Evolutionary conservation across 2,888 invertebrate species (phyloP), one percentile per base, ranked within the genome.

Genomic region (Buathra laborator): DNA sequence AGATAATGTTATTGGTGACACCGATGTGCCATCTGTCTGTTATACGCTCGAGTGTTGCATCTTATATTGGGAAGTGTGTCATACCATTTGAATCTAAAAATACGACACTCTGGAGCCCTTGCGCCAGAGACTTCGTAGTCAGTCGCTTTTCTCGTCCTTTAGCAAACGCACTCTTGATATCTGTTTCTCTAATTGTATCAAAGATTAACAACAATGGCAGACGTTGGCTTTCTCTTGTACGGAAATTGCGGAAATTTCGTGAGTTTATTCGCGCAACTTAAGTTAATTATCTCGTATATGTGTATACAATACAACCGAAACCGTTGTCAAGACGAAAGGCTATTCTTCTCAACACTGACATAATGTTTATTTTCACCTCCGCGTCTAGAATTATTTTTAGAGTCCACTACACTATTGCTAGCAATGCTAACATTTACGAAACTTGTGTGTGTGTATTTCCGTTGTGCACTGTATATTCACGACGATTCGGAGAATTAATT

Each of bases 1-100:
- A 70, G 74, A 64, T 72, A 83, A 75, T 81, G 64, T 81, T 70
- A 74, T 80, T 83, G 74, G 77, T 74, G 82, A 70, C 81, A 67
- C 56, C 64, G 78, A 53, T 78, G 81, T 83, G 79, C 79, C 82
- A 72, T 74, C 68, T 85, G 64, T 78, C 46, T 79, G 83, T 86
- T 85, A 64, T 86, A 83, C 84, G 79, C 86, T 87, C 66, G 82
- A 16, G 66, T 87, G 83, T 87, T 87, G 84, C 81, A 79, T 89
- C 83, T 89, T 89, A 91, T 90, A 89, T 89, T 87, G 85, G 86
- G 86, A 89, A 89, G 87, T 90, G 90, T 87, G 88, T 90, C 89
- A 86, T 88, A 89, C 83, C 86, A 87, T 90, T 88, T 85, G 76
- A 81, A 81, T 90, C 89, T 91, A 91, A 89, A 90, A 91, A 91